These are phyloP conservation scores for Baronia brevicornis DNA, from an alignment of 2,888 invertebrate genomes.

Conservation along the genomic window DNA sequence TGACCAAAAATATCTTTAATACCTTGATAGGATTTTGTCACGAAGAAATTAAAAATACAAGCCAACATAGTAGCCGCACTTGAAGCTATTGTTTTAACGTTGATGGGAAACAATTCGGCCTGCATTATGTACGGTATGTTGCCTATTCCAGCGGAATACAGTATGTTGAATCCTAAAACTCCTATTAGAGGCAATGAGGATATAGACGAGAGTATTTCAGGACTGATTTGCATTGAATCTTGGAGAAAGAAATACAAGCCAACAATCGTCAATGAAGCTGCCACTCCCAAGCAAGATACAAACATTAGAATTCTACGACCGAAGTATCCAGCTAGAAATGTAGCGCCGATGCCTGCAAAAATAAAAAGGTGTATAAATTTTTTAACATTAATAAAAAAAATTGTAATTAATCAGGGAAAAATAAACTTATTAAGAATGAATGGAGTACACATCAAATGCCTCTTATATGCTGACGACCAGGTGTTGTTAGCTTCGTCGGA, in stretches of 20 bases:
- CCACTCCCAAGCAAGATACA: constrained; percentile 71
- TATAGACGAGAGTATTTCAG: constrained; percentile 43
- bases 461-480: too few relatives aligned
- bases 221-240: constrained; percentile 44
- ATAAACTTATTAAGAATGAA: too few relatives aligned
- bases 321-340: constrained; percentile 69
- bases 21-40: constrained; percentile 76
- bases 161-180: constrained; percentile 72
- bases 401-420: too few relatives aligned
- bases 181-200: constrained; percentile 73
- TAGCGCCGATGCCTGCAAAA: constrained; percentile 59
- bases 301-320: constrained; percentile 73
- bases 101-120: constrained; percentile 78
- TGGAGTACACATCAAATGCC: too few relatives aligned
- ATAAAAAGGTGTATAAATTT: constrained; percentile 1
- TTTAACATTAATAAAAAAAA: too few relatives aligned
- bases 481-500: too few relatives aligned
- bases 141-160: constrained; percentile 77
- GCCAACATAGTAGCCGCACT: constrained; percentile 74
- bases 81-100: constrained; percentile 77
- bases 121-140: constrained; percentile 78
- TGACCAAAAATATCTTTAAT: constrained; percentile 73
- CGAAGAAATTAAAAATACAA: constrained; percentile 72
- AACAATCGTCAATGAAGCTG: constrained; percentile 63
- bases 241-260: constrained; percentile 74